phyloP scores from a whole-genome alignment of 2,113 vertebrate species.

The Rostratula benghalensis region DNA sequence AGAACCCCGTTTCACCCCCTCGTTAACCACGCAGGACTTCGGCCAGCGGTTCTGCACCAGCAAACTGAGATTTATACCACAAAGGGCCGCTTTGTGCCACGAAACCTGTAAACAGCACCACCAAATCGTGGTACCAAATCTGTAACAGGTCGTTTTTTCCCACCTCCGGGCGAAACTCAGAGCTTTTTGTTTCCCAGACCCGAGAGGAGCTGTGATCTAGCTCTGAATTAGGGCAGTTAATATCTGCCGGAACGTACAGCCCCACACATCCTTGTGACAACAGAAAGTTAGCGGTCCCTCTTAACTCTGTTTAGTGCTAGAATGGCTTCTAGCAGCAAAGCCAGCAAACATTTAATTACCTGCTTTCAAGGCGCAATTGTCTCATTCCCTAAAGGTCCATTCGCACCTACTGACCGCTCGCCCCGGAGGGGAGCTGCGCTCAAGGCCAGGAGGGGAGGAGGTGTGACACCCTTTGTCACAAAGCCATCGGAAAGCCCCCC shows the following conservation, averaged over 20 bases:
- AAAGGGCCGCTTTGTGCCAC: accelerated
- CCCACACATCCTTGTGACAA: not conserved
- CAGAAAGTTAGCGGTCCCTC: not conserved
- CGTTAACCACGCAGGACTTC: not conserved
- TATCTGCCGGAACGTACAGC: not conserved
- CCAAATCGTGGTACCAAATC: not conserved
- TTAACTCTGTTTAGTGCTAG: not conserved
- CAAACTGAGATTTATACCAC: not conserved
- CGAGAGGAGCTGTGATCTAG: not conserved
- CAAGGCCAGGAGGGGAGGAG: not conserved
- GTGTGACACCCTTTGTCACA: conserved; percentile 15
- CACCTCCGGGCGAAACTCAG: not conserved
- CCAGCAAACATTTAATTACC: not conserved
- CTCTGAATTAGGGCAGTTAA: not conserved
- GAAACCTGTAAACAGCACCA: not conserved
- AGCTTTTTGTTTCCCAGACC: not conserved
- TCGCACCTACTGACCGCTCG: conserved; percentile 37
- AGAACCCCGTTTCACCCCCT: not conserved
- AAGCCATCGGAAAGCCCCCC: not conserved
- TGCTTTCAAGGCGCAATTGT: not conserved
- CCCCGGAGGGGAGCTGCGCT: not conserved
- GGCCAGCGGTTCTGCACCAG: not conserved
- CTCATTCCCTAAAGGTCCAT: not conserved
- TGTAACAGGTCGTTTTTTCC: not conserved
- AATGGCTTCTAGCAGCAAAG: conserved; percentile 8